phyloP scores from a whole-genome alignment of 2,797 vertebrate species.

The Neomorphus geoffroyi region DNA sequence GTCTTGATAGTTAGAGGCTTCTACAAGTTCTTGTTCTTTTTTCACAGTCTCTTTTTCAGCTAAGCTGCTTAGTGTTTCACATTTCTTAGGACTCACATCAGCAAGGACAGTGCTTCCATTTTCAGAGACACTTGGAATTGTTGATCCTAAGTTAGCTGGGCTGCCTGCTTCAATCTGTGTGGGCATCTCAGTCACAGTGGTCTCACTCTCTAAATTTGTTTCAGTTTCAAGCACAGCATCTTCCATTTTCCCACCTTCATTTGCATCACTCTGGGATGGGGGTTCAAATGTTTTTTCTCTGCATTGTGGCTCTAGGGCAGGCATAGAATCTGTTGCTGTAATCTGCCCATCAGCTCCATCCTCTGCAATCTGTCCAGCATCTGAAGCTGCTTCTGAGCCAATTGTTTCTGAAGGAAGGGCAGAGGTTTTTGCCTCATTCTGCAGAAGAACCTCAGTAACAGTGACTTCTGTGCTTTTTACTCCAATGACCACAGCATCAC shows the following conservation, averaged over 20 bases:
- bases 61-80: background rate
- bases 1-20: background rate
- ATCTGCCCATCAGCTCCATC: conserved; percentile 14
- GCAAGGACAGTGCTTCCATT: background rate
- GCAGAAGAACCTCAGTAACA: background rate
- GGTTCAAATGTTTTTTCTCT: conserved; percentile 62
- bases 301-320: background rate
- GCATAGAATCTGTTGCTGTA: background rate
- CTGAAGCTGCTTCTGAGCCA: conserved; percentile 39
- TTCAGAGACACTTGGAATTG: background rate
- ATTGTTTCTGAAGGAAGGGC: background rate
- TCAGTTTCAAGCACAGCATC: background rate
- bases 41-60: background rate
- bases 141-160: background rate
- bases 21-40: background rate
- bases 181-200: background rate
- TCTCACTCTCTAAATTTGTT: background rate
- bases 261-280: conserved; percentile 1
- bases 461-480: conserved; percentile 16
- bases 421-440: background rate
- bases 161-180: background rate
- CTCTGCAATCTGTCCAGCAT: background rate
- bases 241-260: background rate
- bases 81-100: background rate
- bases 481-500: background rate